Base-by-base conservation (phyloP, 2,113 vertebrate species). In the Uropsilus gracilis region DNA sequence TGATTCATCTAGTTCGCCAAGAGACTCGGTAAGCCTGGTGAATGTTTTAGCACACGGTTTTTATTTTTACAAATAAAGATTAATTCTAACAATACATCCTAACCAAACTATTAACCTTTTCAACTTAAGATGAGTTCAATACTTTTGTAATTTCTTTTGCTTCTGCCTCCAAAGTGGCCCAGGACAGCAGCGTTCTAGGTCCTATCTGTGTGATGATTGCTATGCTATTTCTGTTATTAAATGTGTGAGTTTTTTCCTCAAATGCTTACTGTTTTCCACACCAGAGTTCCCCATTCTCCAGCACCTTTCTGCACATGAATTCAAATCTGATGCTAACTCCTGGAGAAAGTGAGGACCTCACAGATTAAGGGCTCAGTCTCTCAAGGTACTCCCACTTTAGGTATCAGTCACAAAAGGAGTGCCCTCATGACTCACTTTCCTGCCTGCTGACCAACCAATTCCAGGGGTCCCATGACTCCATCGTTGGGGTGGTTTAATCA, bases 31-130 rank as follows among this genome's bases (percentile, higher is more conserved):
- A 76, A 55, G 46, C 32, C 68, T 48, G n/a, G 46, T 84, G 72
- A 77, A 28, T 57, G 14, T 77, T 96, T 96, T 61, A 91, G 63
- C 71, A 22, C 2, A 66, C 20, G n/a, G n/a, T n/a, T n/a, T n/a
- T 24, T 28, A 26, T 72, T 84, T 42, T 73, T 75, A 22, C 8
- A 90, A 86, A 28, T 48, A 28, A 46, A 87, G 88, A 37, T 13
- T 13, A 61, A 66, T 73, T 18, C 14, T 20, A 30, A 3, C 8
- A 66, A 26, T 69, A 5, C 12, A 28, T 48, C 17, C 42, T 61
- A 61, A 82, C 64, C 18, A 92, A 93, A 86, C 59, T 28, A 76
- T 9, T 5, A 42, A 32, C 7, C 8, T 59, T 78, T 55, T 53
- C 5, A 66, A 22, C 55, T 14, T 14, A 72, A 61, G 34, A 39